Evolutionary conservation across 2,888 invertebrate genomes (phyloP).

Genomic region (Drosophila neotestacea): DNA sequence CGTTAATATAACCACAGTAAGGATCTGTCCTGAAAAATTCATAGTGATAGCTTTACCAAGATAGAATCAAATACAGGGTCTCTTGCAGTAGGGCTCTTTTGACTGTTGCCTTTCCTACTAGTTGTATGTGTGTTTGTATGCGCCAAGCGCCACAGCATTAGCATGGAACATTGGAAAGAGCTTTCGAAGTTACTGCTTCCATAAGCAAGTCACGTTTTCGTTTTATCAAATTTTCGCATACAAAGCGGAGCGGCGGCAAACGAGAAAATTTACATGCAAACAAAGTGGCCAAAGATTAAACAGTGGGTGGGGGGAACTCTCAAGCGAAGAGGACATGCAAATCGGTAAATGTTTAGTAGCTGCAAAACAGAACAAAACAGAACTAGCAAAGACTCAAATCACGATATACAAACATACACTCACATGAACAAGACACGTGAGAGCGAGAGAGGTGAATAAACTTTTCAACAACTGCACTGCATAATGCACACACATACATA

Average conservation of each 20-base stretch:
- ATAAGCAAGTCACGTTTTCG: constrained; percentile 80
- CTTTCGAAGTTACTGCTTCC: constrained; percentile 35
- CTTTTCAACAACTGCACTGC: constrained; percentile 59
- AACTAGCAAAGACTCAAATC: constrained; percentile 57
- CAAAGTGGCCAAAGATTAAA: constrained; percentile 38
- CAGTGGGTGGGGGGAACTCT: background rate
- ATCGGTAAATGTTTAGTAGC: constrained; percentile 58
- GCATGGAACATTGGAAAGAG: constrained; percentile 7
- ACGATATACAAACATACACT: constrained; percentile 27
- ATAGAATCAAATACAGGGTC: too few relatives aligned
- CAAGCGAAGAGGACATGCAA: constrained; percentile 46
- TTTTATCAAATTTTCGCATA: constrained; percentile 79
- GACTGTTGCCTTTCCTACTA: too few relatives aligned
- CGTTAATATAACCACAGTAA: too few relatives aligned
- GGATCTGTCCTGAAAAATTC: too few relatives aligned
- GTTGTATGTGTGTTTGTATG: constrained; percentile 10
- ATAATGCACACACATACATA: constrained; percentile 14
- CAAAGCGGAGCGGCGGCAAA: constrained; percentile 52
- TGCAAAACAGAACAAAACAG: constrained; percentile 33
- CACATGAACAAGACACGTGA: constrained; percentile 58
- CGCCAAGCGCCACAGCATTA: constrained; percentile 27
- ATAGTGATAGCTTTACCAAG: too few relatives aligned
- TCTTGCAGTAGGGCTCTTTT: too few relatives aligned
- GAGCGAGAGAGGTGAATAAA: constrained; percentile 77
- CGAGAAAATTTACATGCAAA: constrained; percentile 73